Conservation (phyloP, 1,140 invertebrate species). For the Drosophila parabipectinata region DNA sequence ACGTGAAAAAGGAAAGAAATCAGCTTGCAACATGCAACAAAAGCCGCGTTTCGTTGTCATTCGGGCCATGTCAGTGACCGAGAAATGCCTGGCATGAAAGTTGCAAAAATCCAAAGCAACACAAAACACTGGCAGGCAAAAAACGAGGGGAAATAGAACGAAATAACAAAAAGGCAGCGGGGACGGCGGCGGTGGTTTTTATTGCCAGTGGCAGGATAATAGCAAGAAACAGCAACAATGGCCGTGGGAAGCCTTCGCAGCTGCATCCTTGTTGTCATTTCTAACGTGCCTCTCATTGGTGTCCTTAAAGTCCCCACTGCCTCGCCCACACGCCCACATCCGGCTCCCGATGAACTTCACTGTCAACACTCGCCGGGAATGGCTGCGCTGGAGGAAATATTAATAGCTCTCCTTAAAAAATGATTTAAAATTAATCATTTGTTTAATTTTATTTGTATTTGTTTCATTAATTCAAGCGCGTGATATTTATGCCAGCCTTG, state of each 20-base stretch:
- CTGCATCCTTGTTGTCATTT: conserved; percentile 50
- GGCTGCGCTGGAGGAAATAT: conserved; percentile 8
- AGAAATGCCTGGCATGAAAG: conserved; percentile 72
- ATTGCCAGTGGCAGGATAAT: conserved; percentile 71
- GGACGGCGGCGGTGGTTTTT: conserved; percentile 53
- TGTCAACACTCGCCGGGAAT: conserved; percentile 34
- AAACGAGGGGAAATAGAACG: background rate
- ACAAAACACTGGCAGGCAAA: conserved; percentile 27
- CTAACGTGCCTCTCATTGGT: conserved; percentile 49
- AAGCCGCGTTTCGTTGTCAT: conserved; percentile 54
- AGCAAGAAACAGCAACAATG: conserved; percentile 44
- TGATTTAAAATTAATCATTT: background rate
- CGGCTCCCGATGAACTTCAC: conserved; percentile 33
- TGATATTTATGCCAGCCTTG: too few relatives aligned
- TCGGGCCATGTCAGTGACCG: conserved; percentile 73
- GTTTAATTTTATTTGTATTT: too few relatives aligned
- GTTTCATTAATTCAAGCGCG: too few relatives aligned
- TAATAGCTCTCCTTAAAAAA: background rate
- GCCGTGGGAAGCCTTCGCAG: conserved; percentile 32
- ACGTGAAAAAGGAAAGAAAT: conserved; percentile 56
- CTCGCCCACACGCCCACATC: background rate
- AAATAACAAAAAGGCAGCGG: conserved; percentile 19
- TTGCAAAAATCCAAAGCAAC: conserved; percentile 50
- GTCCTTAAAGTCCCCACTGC: conserved; percentile 34
- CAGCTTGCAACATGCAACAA: conserved; percentile 71